Evolutionary conservation across 2,888 invertebrate species (phyloP), one percentile per base, ranked within the genome.

Genomic region (Hartigia nigra): DNA sequence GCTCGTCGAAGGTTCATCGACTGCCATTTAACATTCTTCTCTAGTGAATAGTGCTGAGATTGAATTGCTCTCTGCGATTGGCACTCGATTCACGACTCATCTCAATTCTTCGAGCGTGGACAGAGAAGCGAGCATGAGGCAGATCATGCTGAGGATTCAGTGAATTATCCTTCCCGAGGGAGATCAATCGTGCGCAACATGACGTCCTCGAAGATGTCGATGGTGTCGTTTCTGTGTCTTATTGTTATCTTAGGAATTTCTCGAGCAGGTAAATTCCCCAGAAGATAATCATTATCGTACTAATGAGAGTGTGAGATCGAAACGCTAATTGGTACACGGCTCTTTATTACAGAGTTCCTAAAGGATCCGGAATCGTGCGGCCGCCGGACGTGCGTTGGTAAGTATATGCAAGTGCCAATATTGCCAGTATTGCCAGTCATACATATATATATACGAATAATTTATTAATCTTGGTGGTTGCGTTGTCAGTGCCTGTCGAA

Each of bases 401-500:
- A 88, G 86, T 82, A 77, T 37, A n/a, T n/a, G n/a, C n/a, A 23
- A 74, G 69, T 76, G 4, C 1, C 35, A 70, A 37, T 55, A 32
- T 69, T 31, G n/a, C n/a, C n/a, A n/a, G n/a, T n/a, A n/a, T n/a
- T n/a, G n/a, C n/a, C n/a, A n/a, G n/a, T n/a, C n/a, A n/a, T n/a
- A n/a, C n/a, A n/a, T n/a, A n/a, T n/a, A 23, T 76, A 69, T 35
- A 14, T 69, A 55, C 31, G 35, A 37, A 31, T 74, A 23, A 76
- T 11, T 76, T 31, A 69, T 14, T 78, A 77, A 80, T 39, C 39
- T 32, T 76, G 74, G 78, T 74, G 75, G 77, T 76, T 78, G 77
- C 34, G 31, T 74, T n/a, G 69, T n/a, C 81, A 91, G 91, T 93
- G 92, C 83, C 92, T 93, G 94, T 91, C 75, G 92, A 92, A 3